Conservation (phyloP, 2,888 invertebrate genomes). For the Drosophila borborema region DNA sequence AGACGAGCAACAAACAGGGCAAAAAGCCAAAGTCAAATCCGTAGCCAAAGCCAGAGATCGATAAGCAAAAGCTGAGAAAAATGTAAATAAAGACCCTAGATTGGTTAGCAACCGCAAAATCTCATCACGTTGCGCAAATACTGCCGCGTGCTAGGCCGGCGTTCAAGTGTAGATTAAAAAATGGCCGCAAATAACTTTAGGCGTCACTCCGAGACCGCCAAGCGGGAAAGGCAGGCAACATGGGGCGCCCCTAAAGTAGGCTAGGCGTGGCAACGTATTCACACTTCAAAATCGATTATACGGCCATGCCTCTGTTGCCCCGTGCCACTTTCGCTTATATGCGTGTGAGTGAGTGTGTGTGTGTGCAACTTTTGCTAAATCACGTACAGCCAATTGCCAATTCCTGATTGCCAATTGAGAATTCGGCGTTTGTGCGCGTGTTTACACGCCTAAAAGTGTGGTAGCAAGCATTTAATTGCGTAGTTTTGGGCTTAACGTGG, state of each 20-base stretch:
- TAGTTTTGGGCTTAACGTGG: constrained; percentile 18
- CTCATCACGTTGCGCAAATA: constrained; percentile 81
- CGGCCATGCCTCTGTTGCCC: constrained; percentile 42
- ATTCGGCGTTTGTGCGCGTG: constrained; percentile 28
- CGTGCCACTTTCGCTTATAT: constrained; percentile 26
- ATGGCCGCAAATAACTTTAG: constrained; percentile 76
- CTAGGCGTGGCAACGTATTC: constrained; percentile 46
- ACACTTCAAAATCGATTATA: constrained; percentile 77
- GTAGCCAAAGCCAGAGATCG: constrained; percentile 58
- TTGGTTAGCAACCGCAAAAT: constrained; percentile 72
- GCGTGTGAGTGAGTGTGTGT: constrained; percentile 14
- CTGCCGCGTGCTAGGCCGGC: constrained; percentile 67
- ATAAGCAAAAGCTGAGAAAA: constrained; percentile 63
- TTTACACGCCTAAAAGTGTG: constrained; percentile 28
- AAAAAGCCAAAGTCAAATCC: constrained; percentile 43
- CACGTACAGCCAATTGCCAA: constrained; percentile 74
- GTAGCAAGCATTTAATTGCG: constrained; percentile 45
- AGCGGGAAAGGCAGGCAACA: neutral
- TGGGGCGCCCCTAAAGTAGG: constrained; percentile 39
- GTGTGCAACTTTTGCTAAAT: constrained; percentile 65
- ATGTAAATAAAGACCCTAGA: constrained; percentile 71
- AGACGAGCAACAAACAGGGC: constrained; percentile 18
- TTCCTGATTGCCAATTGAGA: constrained; percentile 58
- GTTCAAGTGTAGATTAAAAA: constrained; percentile 80
- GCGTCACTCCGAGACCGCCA: constrained; percentile 14